These are phyloP conservation scores for Hydractinia echinata DNA, from an alignment of 30 jellyfish, hydroid and myxozoan genomes.

Conservation along the genomic window DNA sequence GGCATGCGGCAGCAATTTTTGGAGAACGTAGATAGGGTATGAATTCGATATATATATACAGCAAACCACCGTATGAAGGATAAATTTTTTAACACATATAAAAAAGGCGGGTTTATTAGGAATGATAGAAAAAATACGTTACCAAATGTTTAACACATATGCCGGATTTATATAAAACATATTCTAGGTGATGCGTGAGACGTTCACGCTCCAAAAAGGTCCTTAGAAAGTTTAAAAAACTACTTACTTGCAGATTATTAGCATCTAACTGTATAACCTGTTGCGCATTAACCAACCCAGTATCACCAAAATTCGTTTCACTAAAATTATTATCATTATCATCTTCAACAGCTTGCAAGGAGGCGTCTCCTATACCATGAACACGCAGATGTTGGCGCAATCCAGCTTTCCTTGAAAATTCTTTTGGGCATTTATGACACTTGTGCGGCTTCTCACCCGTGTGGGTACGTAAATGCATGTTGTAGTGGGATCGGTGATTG, in stretches of 20 bases:
- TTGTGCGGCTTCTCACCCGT: conserved; percentile 89
- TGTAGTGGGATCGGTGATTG: conserved; percentile 92
- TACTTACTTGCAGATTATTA: neutral
- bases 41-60: too few relatives aligned
- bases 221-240: neutral
- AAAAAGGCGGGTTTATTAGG: too few relatives aligned
- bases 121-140: too few relatives aligned
- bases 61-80: too few relatives aligned
- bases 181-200: too few relatives aligned
- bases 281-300: neutral
- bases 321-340: neutral
- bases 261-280: conserved; percentile 15
- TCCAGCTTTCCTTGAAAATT: conserved; percentile 80
- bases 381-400: conserved; percentile 73
- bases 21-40: too few relatives aligned
- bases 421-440: conserved; percentile 71
- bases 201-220: too few relatives aligned
- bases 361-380: conserved; percentile 24
- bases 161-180: too few relatives aligned
- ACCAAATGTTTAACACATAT: too few relatives aligned
- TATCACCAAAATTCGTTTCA: conserved; percentile 9
- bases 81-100: too few relatives aligned
- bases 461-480: conserved; percentile 87
- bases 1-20: too few relatives aligned
- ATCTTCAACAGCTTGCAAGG: neutral